Conservation (phyloP, 2,888 invertebrate species). For the Plebejus anna region DNA sequence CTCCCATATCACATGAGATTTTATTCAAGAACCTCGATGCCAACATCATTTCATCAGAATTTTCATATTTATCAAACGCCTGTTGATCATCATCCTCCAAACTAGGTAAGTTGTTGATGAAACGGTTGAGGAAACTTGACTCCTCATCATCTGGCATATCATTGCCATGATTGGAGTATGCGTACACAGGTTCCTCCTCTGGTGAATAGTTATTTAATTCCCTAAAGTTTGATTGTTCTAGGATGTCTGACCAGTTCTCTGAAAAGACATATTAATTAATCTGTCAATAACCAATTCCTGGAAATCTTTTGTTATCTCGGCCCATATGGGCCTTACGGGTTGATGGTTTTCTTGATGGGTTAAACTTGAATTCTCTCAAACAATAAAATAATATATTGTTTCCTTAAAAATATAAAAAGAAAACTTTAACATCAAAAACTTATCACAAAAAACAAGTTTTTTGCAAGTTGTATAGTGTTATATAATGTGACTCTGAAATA, state of each 20-base stretch:
- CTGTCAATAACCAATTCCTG: too few relatives aligned
- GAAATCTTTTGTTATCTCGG: too few relatives aligned
- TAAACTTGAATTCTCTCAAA: too few relatives aligned
- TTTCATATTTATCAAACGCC: conserved; percentile 63
- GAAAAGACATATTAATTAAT: conserved; percentile 33
- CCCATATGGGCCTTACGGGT: too few relatives aligned
- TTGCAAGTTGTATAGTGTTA: too few relatives aligned
- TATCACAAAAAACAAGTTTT: too few relatives aligned
- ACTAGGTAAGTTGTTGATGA: conserved; percentile 64
- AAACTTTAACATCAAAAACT: too few relatives aligned
- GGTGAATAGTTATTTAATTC: conserved; percentile 64
- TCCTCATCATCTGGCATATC: conserved; percentile 64
- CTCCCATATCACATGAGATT: conserved; percentile 81
- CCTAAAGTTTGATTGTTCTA: conserved; percentile 68
- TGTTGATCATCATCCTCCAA: conserved; percentile 62
- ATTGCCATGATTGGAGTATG: conserved; percentile 57
- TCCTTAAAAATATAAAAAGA: too few relatives aligned
- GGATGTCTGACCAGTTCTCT: conserved; percentile 75
- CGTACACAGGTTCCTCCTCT: conserved; percentile 65
- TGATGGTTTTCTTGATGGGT: too few relatives aligned
- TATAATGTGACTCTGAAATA: too few relatives aligned
- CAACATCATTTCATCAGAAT: conserved; percentile 68
- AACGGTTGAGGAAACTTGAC: conserved; percentile 58
- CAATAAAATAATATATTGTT: too few relatives aligned
- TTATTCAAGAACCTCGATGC: conserved; percentile 72